Evolutionary conservation across 2,113 vertebrate genomes (phyloP), one percentile per base, ranked within the genome.

Genomic region (Panthera uncia): DNA sequence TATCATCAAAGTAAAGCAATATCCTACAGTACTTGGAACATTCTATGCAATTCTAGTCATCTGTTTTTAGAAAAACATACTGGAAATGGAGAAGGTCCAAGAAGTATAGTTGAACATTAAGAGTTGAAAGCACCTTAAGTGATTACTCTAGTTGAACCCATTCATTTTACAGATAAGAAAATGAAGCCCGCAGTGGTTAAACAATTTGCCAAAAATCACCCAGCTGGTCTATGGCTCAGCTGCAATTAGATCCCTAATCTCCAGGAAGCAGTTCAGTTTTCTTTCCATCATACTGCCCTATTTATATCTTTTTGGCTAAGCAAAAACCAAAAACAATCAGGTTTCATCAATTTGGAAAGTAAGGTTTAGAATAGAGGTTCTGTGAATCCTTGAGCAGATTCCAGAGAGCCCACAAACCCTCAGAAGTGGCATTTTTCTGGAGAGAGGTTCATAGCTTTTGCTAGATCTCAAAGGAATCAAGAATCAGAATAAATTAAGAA

Each of bases 81-180:
- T 94, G 7, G 57, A 84, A 95, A 82, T 87, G n/a, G 63, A 95
- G 61, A 82, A 29, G 19, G 48, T 83, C n/a, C 86, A 80, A 79
- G 38, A 93, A 84, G 29, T 31, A 8, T 63, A 90, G 90, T 2
- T 81, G 52, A 97, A 27, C 41, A 92, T 61, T 33, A 96, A 96
- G 19, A 36, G 27, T 48, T 81, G 25, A 96, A 79, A 33, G 50
- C 19, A 86, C 41, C 38, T 74, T 71, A 93, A 81, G 41, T 81
- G 48, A 92, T 73, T 94, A 71, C 31, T 55, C 16, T 68, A 38
- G 63, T 23, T 83, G 38, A 83, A 94, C 27, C 8, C 63, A 83
- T 12, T 92, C 29, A 84, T 94, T 88, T 94, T 61, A 91, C 21
- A 94, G 31, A 55, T 85, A 66, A 92, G 68, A 96, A 97, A 76